Base-by-base conservation (phyloP, 2,888 invertebrate species). In the Drepana falcataria region DNA sequence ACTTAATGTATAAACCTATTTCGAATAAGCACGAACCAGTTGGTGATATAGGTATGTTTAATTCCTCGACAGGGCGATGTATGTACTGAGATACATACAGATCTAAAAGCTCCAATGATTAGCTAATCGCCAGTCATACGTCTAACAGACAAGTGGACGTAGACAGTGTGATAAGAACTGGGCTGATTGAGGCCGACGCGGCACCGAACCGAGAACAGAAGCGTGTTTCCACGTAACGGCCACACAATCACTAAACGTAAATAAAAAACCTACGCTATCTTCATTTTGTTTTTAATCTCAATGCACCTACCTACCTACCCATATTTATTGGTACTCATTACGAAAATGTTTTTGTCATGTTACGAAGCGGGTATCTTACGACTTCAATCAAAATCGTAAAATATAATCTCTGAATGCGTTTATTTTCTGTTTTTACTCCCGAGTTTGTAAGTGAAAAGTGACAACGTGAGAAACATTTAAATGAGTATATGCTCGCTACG, bases 151-250 rank as follows among this genome's bases (percentile, higher is more conserved):
- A 70, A 73, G 76, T 77, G 73, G 75, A 73, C 66, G 67, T 66
- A 72, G 71, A 71, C 72, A 62, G 61, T 56, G 63, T 70, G 78
- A 77, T 76, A 77, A 78, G 73, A 74, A 71, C 69, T 75, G 73
- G 77, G 80, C 73, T 79, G 75, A 80, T 77, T 71, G 69, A 66
- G 74, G 66, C 68, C 70, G 79, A 78, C 78, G 64, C 65, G 67
- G 71, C 71, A 72, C 61, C 65, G 66, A 59, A 71, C 65, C 68
- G 71, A 69, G 65, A 66, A 51, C 51, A 51, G 51, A 51, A 51
- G 51, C 51, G 51, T 51, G 34, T 51, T 51, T 51, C 44, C 51
- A 51, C 51, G 51, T 51, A 51, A 33, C 51, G 51, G 40, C 40
- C 51, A 51, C 51, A 51, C 51, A 51, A 51, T 51, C 40, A 51